Conservation (phyloP, 2,797 vertebrate species). For the Pangasius djambal region DNA sequence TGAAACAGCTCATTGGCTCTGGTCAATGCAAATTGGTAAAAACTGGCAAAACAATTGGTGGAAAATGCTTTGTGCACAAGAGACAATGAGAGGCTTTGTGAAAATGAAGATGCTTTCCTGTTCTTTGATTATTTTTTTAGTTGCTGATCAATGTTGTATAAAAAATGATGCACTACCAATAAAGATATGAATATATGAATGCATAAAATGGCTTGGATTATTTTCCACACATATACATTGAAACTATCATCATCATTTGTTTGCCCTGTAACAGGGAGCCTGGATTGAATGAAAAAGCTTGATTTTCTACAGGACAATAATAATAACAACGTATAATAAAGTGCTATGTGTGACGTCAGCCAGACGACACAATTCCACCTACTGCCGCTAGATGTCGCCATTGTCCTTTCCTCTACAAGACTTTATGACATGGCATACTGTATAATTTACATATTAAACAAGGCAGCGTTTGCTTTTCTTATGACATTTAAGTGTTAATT, state of each 20-base stretch:
- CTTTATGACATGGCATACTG: neutral
- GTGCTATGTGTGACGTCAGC: neutral
- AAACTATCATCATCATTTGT: neutral
- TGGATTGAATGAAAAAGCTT: neutral
- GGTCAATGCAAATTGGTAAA: neutral
- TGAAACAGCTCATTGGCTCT: neutral
- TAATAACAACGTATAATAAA: too few relatives aligned
- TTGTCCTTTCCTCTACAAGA: neutral
- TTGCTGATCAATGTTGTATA: conserved; percentile 18
- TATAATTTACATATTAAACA: neutral
- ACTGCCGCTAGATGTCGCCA: conserved; percentile 22
- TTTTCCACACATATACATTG: neutral
- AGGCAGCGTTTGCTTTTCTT: neutral
- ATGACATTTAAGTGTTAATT: neutral
- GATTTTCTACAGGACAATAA: neutral
- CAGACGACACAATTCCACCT: neutral
- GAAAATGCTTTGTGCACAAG: neutral
- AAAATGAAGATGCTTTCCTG: neutral
- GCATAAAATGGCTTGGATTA: neutral
- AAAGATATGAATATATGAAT: conserved; percentile 19
- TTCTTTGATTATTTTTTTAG: neutral
- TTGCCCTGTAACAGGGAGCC: neutral
- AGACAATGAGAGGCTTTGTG: neutral
- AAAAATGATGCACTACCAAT: conserved; percentile 16
- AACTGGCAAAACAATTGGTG: neutral